Evolutionary conservation across 2,888 invertebrate species (phyloP).

Genomic region (Melinopterus prodromus): DNA sequence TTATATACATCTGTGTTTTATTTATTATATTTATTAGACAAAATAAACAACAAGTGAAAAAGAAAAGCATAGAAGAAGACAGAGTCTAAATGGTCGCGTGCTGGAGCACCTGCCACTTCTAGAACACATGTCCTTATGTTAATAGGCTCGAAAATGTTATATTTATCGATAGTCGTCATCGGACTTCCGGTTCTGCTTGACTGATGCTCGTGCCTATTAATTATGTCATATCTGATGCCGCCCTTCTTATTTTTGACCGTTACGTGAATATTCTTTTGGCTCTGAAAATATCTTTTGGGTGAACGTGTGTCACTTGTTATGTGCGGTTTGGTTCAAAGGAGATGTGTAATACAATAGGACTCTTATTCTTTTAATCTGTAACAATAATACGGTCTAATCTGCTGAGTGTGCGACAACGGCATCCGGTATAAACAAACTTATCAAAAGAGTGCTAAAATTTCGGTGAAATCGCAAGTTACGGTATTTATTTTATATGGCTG

Average conservation of each 20-base stretch:
- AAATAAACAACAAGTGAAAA: background rate
- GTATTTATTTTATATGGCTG: too few relatives aligned
- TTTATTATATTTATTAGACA: background rate
- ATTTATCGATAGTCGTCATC: slow-evolving; percentile 20
- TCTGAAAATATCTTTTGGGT: background rate
- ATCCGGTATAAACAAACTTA: background rate
- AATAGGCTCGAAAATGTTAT: slow-evolving; percentile 43
- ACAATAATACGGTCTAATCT: background rate
- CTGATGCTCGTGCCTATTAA: too few relatives aligned
- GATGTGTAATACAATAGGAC: background rate
- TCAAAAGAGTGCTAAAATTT: background rate
- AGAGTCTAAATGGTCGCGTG: slow-evolving; percentile 48
- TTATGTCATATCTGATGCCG: background rate
- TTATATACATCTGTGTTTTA: background rate
- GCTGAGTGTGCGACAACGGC: background rate
- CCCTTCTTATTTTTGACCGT: slow-evolving; percentile 12
- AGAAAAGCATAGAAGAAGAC: background rate
- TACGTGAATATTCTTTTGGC: too few relatives aligned
- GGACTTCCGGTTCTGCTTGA: slow-evolving; percentile 5
- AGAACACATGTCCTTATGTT: slow-evolving; percentile 55
- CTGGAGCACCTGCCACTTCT: slow-evolving; percentile 37
- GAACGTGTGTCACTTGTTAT: background rate
- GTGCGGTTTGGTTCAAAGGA: background rate
- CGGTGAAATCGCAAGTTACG: background rate
- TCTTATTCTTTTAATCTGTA: background rate